Conservation (phyloP, 1,140 invertebrate genomes). For the Nasonia longicornis region DNA sequence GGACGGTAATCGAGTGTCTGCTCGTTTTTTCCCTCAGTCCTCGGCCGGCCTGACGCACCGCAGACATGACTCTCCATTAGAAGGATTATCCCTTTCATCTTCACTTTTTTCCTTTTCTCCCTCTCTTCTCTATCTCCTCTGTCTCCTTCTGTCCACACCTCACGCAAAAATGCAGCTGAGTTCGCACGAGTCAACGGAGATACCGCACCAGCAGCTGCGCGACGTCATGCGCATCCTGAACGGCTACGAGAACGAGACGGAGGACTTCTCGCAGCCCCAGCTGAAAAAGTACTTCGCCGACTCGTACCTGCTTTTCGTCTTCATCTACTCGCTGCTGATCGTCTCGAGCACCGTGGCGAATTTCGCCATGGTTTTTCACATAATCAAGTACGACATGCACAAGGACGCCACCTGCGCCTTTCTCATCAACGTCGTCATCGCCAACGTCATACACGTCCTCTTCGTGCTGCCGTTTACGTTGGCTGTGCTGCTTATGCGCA, state of each 20-base stretch:
- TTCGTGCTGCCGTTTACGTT: conserved; percentile 77
- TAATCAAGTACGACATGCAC: conserved; percentile 73
- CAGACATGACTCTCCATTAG: neutral
- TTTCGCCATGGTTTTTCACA: conserved; percentile 72
- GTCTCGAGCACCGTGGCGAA: conserved; percentile 73
- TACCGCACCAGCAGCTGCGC: conserved; percentile 52
- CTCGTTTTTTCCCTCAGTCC: neutral
- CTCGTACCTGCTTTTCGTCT: conserved; percentile 75
- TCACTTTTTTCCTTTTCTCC: neutral
- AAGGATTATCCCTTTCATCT: neutral
- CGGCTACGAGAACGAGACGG: conserved; percentile 59
- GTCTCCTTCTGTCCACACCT: neutral
- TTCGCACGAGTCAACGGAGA: neutral
- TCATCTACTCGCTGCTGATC: conserved; percentile 74
- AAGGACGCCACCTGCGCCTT: conserved; percentile 76
- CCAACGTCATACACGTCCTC: conserved; percentile 77
- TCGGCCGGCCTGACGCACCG: neutral
- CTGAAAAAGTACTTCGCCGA: conserved; percentile 67
- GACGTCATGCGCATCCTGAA: conserved; percentile 54
- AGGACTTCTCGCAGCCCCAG: conserved; percentile 65
- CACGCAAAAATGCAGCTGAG: conserved; percentile 5
- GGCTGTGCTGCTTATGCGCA: conserved; percentile 77
- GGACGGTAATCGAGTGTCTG: neutral
- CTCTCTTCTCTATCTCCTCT: neutral
- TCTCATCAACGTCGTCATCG: conserved; percentile 76